Conservation (phyloP, 2,113 vertebrate species). For the Naja naja region DNA sequence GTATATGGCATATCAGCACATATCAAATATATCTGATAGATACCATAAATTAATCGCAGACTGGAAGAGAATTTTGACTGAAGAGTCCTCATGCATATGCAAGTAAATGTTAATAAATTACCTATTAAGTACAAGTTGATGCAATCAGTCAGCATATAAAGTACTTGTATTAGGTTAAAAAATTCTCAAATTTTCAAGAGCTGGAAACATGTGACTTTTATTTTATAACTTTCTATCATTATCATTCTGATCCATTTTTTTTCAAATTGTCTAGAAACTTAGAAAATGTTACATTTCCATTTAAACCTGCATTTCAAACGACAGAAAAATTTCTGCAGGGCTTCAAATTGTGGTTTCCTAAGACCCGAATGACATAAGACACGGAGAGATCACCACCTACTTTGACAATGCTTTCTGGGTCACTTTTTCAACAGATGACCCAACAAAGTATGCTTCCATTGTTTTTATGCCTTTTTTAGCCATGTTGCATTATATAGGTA, state of each 20-base stretch:
- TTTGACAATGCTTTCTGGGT: neutral
- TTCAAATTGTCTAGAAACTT: neutral
- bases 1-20: neutral
- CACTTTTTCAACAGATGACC: neutral
- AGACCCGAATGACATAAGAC: neutral
- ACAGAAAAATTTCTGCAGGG: neutral
- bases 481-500: neutral
- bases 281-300: neutral
- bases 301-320: neutral
- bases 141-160: neutral
- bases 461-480: neutral
- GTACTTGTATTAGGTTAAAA: neutral
- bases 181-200: neutral
- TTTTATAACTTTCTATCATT: neutral
- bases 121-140: neutral
- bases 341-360: neutral
- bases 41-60: neutral
- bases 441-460: neutral
- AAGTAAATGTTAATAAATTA: neutral
- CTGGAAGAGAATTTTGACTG: neutral
- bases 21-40: neutral
- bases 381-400: neutral
- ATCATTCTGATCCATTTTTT: neutral
- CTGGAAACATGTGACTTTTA: neutral
- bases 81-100: neutral